Percentiles rank a stretch among this genome's conserved stretches.
phyloP scores from a whole-genome alignment of 2,113 vertebrate species.

The Haliaeetus leucogaster region DNA sequence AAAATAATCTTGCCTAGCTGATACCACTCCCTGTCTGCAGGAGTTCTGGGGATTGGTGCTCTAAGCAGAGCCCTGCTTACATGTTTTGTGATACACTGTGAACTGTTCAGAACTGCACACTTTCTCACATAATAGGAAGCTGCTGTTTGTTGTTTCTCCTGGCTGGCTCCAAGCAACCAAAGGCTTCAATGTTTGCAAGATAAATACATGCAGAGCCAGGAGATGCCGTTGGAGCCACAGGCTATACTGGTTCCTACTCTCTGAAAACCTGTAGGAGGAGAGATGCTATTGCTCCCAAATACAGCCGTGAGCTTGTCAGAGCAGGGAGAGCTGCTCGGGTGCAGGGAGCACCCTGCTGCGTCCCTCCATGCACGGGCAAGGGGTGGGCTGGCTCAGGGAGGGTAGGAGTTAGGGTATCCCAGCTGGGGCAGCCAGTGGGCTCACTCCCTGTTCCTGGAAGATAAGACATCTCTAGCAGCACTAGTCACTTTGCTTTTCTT shows the following conservation, averaged over 20 bases:
- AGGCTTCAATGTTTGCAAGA: not conserved
- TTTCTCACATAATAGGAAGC: not conserved
- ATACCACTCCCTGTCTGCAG: not conserved
- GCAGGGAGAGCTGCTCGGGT: not conserved
- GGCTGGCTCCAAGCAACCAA: not conserved
- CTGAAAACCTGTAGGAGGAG: not conserved
- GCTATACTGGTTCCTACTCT: not conserved
- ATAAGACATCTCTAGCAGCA: not conserved
- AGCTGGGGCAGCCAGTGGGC: not conserved
- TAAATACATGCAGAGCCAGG: not conserved
- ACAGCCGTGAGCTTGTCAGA: not conserved
- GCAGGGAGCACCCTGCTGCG: not conserved
- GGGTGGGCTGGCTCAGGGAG: not conserved
- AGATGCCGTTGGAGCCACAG: not conserved
- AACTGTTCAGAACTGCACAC: accelerated
- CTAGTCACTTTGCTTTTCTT: not conserved
- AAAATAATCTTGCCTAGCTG: not conserved
- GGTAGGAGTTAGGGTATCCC: not conserved
- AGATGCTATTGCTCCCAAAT: not conserved
- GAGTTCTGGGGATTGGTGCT: not conserved
- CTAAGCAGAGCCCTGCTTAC: not conserved
- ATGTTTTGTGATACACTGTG: not conserved
- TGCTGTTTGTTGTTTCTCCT: not conserved
- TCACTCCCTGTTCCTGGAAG: not conserved
- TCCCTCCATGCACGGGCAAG: accelerated